phyloP scores from a whole-genome alignment of 2,888 invertebrate species.

The Iphiclides podalirius region DNA sequence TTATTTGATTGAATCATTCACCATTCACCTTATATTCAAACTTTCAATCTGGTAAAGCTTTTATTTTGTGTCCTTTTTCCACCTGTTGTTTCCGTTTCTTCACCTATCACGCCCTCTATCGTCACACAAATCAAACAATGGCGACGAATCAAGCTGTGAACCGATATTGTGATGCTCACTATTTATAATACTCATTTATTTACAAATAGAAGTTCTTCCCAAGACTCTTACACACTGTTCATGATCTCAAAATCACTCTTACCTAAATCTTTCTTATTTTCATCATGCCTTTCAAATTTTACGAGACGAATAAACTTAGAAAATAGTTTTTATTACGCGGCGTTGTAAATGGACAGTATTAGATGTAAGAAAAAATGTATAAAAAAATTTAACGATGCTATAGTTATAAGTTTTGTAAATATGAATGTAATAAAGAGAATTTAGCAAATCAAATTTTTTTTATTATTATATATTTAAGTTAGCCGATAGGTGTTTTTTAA shows the following conservation, averaged over 20 bases:
- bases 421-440: conserved; percentile 62
- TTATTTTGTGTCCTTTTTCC: not conserved
- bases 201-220: conserved; percentile 23
- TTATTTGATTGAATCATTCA: not conserved
- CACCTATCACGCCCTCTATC: conserved; percentile 18
- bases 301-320: conserved; percentile 25
- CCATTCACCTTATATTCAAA: not conserved
- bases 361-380: conserved; percentile 56
- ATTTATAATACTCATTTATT: conserved; percentile 30
- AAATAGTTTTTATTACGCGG: conserved; percentile 35
- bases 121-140: conserved; percentile 9
- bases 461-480: too few relatives aligned
- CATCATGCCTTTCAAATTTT: conserved; percentile 37
- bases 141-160: conserved; percentile 39
- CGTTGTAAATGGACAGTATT: conserved; percentile 67
- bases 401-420: conserved; percentile 66
- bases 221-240: conserved; percentile 28
- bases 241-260: conserved; percentile 41
- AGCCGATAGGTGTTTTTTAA: too few relatives aligned
- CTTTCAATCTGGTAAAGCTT: too few relatives aligned
- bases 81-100: not conserved
- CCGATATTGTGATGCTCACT: conserved; percentile 36
- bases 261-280: conserved; percentile 27
- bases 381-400: conserved; percentile 41
- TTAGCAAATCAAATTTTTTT: conserved; percentile 37